phyloP scores from a whole-genome alignment of 2,888 invertebrate species.

The Lamproptera curius region DNA sequence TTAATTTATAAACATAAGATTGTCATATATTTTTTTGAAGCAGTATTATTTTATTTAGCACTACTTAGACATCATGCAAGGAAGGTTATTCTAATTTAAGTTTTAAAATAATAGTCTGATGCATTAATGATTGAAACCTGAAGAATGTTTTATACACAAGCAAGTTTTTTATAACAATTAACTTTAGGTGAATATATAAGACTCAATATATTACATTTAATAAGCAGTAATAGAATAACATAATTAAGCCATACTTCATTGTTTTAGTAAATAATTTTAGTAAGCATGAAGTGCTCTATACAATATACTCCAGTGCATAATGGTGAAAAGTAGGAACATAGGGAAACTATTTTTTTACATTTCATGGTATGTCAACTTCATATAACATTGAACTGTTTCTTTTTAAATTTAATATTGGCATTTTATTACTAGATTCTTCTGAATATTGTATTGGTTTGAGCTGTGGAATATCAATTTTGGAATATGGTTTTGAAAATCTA shows the following conservation, averaged over 20 bases:
- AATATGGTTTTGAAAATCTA: constrained; percentile 5
- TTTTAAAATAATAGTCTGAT: no score
- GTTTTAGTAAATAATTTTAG: not conserved
- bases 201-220: not conserved
- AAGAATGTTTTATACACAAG: no score
- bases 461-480: not conserved
- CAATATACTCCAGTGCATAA: constrained; percentile 4
- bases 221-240: not conserved
- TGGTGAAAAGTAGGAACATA: constrained; percentile 8
- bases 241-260: not conserved
- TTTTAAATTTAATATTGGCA: not conserved
- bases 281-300: not conserved
- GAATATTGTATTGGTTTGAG: constrained; percentile 7
- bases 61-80: no score
- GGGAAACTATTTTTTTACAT: constrained; percentile 16
- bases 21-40: not conserved
- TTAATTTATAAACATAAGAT: constrained; percentile 3
- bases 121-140: no score
- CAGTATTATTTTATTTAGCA: constrained; percentile 13
- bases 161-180: not conserved
- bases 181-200: not conserved
- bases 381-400: constrained; percentile 3
- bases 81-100: no score
- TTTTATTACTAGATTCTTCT: not conserved
- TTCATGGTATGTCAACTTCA: constrained; percentile 10